Base-by-base conservation (phyloP, 2,797 vertebrate genomes). In the Tenualosa thibaudeaui region DNA sequence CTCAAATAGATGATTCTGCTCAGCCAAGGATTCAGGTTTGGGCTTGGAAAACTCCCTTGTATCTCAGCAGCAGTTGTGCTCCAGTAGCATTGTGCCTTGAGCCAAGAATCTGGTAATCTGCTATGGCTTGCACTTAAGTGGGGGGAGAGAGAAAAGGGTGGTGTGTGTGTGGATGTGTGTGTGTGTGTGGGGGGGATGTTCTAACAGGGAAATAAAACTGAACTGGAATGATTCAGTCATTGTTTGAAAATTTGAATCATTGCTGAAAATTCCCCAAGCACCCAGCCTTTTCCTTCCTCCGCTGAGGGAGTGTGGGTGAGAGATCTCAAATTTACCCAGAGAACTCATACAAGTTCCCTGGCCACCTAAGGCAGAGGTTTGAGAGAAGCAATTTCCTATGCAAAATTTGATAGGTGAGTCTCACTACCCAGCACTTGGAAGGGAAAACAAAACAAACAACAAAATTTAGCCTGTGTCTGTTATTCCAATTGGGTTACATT, bases 41-140 rank as follows among this genome's bases (percentile, higher is more conserved):
- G 37, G 19, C 40, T 78, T 78, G 71, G 71, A 78, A 46, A 46
- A 46, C 37, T 22, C 40, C 71, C 15, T 43, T 46, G 37, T 19
- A n/a, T 78, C 19, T 78, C 37, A 78, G 37, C 71, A 78, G 71
- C 71, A 78, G 71, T 22, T 78, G 7, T 17, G 71, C 71, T 78
- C 40, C 71, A 46, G 71, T 46, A 78, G 71, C 71, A 78, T 6
- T 78, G 19, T 7, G 40, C 71, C 22, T 22, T 0, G 19, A 7
- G 71, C 37, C 71, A 78, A 78, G 71, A 78, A 78, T 40, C 71
- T 43, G 40, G 71, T 46, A 46, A 78, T 46, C 7, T 78, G 71
- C 71, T 22, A 43, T 40, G 71, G 71, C 71, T 78, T 78, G 71
- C 71, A 78, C 40, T 78, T 78, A 19, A 78, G 37, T 43, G 40